Evolutionary conservation across 2,888 invertebrate species (phyloP), one percentile per base, ranked within the genome.

Genomic region (Acleris sparsana): DNA sequence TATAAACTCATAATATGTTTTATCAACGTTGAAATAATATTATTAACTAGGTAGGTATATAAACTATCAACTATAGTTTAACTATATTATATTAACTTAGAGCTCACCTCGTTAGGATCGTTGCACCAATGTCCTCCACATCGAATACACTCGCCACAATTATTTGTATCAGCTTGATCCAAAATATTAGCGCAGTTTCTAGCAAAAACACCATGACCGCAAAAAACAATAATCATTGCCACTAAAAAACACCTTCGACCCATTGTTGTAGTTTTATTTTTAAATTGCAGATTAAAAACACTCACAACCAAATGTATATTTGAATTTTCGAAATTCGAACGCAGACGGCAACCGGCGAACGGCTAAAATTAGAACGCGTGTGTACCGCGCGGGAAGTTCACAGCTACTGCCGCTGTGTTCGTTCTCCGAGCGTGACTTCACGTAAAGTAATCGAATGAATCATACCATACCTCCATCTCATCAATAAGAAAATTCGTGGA

Each of bases 81-180:
- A 68, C 65, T 43, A 63, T 49, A 72, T 67, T 69, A 58, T 69
- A 46, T 2, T n/a, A 2, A n/a, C 46, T 46, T 39, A 39, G 39
- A 39, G 39, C 46, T 17, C 17, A 88, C 87, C 74, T 70, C 70
- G 61, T 58, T 20, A 5, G 72, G 76, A 63, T 81, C 72, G 18
- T 76, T 84, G 75, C 92, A 92, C 91, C 91, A 92, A 48, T 72
- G 62, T 43, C 79, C 83, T 57, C 84, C 87, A 69, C 84, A 85
- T 77, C 86, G 78, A 68, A 89, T 79, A 75, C 92, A 92, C 70
- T 86, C 82, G 72, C 90, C 78, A 80, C 92, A 92, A 70, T 72
- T 82, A 63, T 68, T 73, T 62, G 78, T 71, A 5, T 70, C 67
- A 22, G 71, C 63, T 43, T 75, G 52, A 61, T 76, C 69, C 55